Evolutionary conservation across 2,113 vertebrate species (phyloP).

Genomic region (Pionites leucogaster): DNA sequence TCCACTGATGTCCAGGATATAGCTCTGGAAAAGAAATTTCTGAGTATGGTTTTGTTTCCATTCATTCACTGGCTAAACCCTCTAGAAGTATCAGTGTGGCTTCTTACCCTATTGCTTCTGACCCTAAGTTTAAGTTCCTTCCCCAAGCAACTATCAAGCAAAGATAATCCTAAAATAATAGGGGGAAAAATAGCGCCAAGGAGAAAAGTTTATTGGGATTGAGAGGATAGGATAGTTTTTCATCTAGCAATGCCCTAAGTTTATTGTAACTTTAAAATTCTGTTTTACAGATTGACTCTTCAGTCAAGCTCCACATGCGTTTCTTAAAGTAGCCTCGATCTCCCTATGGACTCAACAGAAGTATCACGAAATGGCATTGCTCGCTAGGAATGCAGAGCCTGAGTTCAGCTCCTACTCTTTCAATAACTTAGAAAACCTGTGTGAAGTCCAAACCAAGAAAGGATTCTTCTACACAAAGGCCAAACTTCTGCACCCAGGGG

Average conservation of each 20-base stretch:
- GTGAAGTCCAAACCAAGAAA: constrained; percentile 83
- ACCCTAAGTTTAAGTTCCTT: not conserved
- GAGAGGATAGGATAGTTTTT: not conserved
- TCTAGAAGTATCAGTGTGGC: not conserved
- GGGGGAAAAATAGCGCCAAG: not conserved
- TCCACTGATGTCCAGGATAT: not conserved
- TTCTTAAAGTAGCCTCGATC: not conserved
- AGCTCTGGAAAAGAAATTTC: not conserved
- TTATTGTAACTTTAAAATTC: not conserved
- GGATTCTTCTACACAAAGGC: constrained; percentile 88
- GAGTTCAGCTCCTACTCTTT: constrained; percentile 82
- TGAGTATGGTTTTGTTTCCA: not conserved
- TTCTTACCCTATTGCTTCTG: not conserved
- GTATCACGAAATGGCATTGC: constrained; percentile 87
- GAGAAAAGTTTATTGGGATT: not conserved
- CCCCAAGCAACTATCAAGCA: rapidly evolving
- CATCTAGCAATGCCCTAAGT: not conserved
- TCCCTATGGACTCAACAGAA: constrained; percentile 65
- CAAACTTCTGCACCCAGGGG: constrained; percentile 76
- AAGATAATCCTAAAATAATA: not conserved
- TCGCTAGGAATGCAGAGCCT: constrained; percentile 81
- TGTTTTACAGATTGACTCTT: not conserved
- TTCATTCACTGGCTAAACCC: not conserved
- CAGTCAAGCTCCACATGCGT: not conserved
- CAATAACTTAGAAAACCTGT: constrained; percentile 79